Conservation (phyloP, 2,113 vertebrate species). For the Bettongia penicillata region DNA sequence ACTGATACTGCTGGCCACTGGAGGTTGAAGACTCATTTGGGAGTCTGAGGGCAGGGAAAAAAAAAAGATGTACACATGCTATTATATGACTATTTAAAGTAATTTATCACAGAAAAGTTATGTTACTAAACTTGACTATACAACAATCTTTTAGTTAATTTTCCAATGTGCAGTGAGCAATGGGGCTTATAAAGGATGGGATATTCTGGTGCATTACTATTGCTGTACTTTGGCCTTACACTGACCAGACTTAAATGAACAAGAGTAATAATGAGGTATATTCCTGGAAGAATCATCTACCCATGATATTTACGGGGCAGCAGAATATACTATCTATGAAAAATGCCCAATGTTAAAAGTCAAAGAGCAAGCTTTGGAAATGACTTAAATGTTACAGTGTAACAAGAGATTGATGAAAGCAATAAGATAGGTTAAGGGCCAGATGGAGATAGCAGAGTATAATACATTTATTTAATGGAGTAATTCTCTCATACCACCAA, state of each 20-base stretch:
- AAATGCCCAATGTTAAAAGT: constrained; percentile 50
- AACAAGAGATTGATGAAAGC: constrained; percentile 75
- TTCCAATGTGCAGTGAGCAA: neutral
- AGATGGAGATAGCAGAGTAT: constrained; percentile 33
- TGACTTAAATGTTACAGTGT: constrained; percentile 42
- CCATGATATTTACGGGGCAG: constrained; percentile 42
- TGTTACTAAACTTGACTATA: neutral
- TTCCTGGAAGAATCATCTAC: constrained; percentile 38
- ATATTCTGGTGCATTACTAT: neutral
- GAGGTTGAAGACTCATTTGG: neutral
- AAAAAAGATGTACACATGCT: neutral
- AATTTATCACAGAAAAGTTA: neutral
- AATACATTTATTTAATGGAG: constrained; percentile 49
- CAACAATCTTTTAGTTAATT: neutral
- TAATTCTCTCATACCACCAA: constrained; percentile 36
- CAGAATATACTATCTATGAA: constrained; percentile 17
- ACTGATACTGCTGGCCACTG: constrained; percentile 24
- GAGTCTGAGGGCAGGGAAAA: constrained; percentile 3
- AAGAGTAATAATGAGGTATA: constrained; percentile 10
- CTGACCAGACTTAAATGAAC: constrained; percentile 38
- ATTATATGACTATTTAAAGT: neutral
- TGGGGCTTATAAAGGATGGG: neutral
- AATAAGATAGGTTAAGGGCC: constrained; percentile 74
- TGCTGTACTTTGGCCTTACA: neutral
- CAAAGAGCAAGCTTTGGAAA: constrained; percentile 24